Evolutionary conservation across 2,113 vertebrate genomes (phyloP).

Genomic region (Theristicus caerulescens): DNA sequence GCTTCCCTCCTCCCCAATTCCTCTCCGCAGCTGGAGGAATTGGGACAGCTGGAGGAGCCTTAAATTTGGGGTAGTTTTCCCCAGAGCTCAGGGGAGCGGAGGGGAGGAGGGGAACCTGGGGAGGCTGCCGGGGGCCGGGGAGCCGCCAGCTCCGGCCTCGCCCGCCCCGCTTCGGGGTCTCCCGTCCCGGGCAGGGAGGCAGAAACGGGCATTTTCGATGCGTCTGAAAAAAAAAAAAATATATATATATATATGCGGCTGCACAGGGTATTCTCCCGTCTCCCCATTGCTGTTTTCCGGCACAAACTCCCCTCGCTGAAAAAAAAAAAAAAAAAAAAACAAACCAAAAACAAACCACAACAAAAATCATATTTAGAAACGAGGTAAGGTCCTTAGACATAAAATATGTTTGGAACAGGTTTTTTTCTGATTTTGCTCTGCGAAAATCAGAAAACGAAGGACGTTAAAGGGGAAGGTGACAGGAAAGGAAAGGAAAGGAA

Average conservation of each 20-base stretch:
- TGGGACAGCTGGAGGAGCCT: not conserved
- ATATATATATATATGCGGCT: no score
- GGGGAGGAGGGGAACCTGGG: not conserved
- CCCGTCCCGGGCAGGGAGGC: not conserved
- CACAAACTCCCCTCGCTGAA: rapidly evolving
- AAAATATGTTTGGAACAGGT: not conserved
- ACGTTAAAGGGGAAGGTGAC: not conserved
- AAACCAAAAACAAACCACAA: not conserved
- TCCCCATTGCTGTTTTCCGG: not conserved
- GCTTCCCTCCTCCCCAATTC: not conserved
- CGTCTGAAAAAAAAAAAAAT: not conserved
- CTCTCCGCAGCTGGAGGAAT: not conserved
- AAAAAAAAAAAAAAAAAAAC: not conserved
- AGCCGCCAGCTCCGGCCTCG: not conserved
- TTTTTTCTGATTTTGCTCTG: not conserved
- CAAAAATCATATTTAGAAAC: not conserved
- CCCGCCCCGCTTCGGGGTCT: not conserved
- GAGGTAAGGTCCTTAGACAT: not conserved
- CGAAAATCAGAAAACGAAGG: not conserved
- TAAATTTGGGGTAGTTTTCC: not conserved
- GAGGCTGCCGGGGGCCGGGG: not conserved
- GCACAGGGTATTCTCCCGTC: not conserved
- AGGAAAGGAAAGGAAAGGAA: no score
- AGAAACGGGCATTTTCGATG: not conserved
- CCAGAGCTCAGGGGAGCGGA: not conserved